Evolutionary conservation across 2,888 invertebrate genomes (phyloP), one percentile per base, ranked within the genome.

Genomic region (Idaea aversata): DNA sequence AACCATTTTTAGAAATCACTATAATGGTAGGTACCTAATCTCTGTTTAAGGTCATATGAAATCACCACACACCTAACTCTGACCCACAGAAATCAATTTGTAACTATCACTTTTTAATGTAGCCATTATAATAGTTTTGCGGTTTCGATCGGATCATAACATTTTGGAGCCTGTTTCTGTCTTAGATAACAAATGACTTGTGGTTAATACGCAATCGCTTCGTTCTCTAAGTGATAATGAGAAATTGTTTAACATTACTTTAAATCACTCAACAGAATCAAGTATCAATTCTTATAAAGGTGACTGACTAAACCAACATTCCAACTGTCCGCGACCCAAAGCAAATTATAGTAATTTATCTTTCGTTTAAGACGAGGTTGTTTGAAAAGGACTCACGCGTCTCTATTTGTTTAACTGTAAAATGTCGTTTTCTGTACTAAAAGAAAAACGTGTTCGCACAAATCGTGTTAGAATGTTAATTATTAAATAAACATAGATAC

Each of bases 51-150:
- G 47, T 47, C 10, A 47, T 47, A 47, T 47, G 10, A 47, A 47
- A 47, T 47, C 47, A 47, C 47, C 10, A 47, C 47, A 47, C 36
- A 7, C 6, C 47, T 70, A 78, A 76, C 76, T 76, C 77, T 76
- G 81, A 80, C 77, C 80, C 77, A 81, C 76, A 81, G 47, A 80
- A 85, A 82, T 85, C 71, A 83, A 90, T 90, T 90, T 90, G 90
- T 90, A 78, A 87, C 89, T 88, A 89, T 90, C 90, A 88, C 86
- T 87, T 88, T 88, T 88, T 91, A 90, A 91, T 90, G 87, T 85
- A 84, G 79, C 84, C 86, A 88, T 90, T 88, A 88, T 87, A 90
- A 88, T 87, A 84, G 84, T 86, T 87, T 83, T 88, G 90, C 86
- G 89, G 88, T 89, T 84, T 71, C 77, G 78, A 82, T 75, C 79